Evolutionary conservation across 2,113 vertebrate genomes (phyloP), one percentile per base, ranked within the genome.

Genomic region (Cyanoramphus novaezelandiae): DNA sequence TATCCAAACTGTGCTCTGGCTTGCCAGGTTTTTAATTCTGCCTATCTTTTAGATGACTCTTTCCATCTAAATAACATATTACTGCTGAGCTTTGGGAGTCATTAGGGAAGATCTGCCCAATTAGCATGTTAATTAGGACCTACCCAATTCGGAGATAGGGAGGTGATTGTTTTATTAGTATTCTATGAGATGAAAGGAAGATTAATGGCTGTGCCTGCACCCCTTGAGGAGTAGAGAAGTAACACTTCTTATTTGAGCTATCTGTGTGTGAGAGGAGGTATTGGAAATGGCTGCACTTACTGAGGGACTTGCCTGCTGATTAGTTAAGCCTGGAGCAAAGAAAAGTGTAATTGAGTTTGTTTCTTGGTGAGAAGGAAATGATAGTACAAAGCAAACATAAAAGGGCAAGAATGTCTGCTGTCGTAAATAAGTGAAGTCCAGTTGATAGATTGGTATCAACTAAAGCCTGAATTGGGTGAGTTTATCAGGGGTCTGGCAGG

Each of bases 101-200:
- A 92, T 95, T 96, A 93, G 90, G 88, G 92, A 92, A 97, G 96
- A 93, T 96, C 62, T 96, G 92, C 93, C 88, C 88, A 94, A 96
- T 97, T 96, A 97, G 93, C 93, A 95, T 94, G 96, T 95, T 96
- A 95, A 96, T 97, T 95, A 94, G 93, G 90, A 94, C 83, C 95
- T 94, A 86, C 93, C 86, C 83, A 85, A 83, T 92, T 84, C 17
- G 3, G 57, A 77, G 64, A 95, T 78, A 57, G 89, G 93, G 89
- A 96, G 90, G 90, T 65, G 92, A 95, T 95, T 72, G 72, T 96
- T 96, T 95, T 96, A 93, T 94, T 96, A 95, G 92, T 70, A 49
- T 95, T 95, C 69, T 84, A 52, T 76, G 88, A 94, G 93, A 95
- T 84, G 95, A 95, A 97, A 93, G 93, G 88, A 94, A 95, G 93